These are phyloP conservation scores for Macrostomum lignano DNA, from an alignment of 1,140 invertebrate genomes.

Conservation along the genomic window DNA sequence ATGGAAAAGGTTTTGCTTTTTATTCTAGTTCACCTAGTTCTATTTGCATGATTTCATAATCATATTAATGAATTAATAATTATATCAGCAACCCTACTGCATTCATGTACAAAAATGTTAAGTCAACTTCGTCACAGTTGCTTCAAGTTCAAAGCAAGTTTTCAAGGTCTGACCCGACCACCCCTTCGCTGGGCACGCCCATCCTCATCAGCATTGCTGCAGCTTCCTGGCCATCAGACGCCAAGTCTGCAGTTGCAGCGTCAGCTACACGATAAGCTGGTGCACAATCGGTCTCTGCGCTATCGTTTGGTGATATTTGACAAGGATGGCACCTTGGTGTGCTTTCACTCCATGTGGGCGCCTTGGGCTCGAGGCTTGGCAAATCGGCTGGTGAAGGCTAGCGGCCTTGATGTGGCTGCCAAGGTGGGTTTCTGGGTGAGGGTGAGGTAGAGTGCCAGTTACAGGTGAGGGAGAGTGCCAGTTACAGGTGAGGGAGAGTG, in stretches of 20 bases:
- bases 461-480: neutral
- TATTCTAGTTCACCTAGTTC: no score
- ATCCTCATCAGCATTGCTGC: no score
- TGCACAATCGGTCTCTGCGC: slow-evolving; percentile 4
- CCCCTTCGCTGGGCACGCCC: no score
- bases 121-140: no score
- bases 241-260: neutral
- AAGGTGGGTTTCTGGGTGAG: slow-evolving; percentile 5
- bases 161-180: no score
- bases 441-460: neutral
- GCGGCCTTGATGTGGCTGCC: slow-evolving; percentile 8
- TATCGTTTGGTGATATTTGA: slow-evolving; percentile 28
- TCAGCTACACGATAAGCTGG: slow-evolving; percentile 10
- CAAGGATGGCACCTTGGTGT: slow-evolving; percentile 31
- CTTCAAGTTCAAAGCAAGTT: no score
- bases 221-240: no score
- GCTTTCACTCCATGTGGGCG: slow-evolving; percentile 31
- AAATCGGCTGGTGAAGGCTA: slow-evolving; percentile 13
- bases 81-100: no score
- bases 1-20: no score
- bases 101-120: no score
- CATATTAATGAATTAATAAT: no score
- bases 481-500: neutral
- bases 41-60: no score
- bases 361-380: slow-evolving; percentile 24